These are phyloP conservation scores for Ctenochaetus hawaiiensis DNA, from an alignment of 2,797 vertebrate genomes.

Conservation along the genomic window DNA sequence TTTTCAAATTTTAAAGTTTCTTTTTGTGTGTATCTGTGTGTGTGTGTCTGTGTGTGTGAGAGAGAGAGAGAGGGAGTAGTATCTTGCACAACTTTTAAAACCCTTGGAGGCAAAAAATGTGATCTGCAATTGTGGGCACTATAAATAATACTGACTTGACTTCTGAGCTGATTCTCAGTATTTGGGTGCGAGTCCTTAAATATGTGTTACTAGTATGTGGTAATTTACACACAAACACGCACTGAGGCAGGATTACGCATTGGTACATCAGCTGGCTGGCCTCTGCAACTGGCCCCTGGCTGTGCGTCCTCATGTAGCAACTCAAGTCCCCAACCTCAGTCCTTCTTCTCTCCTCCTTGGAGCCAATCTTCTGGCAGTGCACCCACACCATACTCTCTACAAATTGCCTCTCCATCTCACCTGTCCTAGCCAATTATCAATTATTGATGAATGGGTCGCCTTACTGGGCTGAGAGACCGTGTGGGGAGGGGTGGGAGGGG, in stretches of 20 bases:
- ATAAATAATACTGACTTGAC: conserved; percentile 16
- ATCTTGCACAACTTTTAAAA: neutral
- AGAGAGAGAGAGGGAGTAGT: neutral
- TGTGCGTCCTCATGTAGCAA: conserved; percentile 59
- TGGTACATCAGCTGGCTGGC: conserved; percentile 32
- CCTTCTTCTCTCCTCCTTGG: conserved; percentile 37
- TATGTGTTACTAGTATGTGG: conserved; percentile 12
- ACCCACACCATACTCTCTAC: conserved; percentile 80
- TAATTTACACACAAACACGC: neutral
- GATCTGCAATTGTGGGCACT: conserved; percentile 6
- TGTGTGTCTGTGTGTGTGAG: neutral
- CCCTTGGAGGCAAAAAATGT: neutral
- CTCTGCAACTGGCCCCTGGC: conserved; percentile 42
- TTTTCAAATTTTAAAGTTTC: too few relatives aligned
- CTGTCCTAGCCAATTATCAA: conserved; percentile 87
- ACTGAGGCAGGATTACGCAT: conserved; percentile 25
- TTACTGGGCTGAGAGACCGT: conserved; percentile 69
- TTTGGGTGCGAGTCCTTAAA: neutral
- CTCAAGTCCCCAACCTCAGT: conserved; percentile 66
- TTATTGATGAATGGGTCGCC: conserved; percentile 89
- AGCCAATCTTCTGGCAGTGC: conserved; percentile 78
- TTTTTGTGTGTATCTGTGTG: neutral
- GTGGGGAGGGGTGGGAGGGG: conserved; percentile 37
- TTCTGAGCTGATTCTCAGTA: conserved; percentile 8
- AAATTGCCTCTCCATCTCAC: conserved; percentile 88